Base-by-base conservation (phyloP, 2,113 vertebrate species). In the Oryctolagus cuniculus region DNA sequence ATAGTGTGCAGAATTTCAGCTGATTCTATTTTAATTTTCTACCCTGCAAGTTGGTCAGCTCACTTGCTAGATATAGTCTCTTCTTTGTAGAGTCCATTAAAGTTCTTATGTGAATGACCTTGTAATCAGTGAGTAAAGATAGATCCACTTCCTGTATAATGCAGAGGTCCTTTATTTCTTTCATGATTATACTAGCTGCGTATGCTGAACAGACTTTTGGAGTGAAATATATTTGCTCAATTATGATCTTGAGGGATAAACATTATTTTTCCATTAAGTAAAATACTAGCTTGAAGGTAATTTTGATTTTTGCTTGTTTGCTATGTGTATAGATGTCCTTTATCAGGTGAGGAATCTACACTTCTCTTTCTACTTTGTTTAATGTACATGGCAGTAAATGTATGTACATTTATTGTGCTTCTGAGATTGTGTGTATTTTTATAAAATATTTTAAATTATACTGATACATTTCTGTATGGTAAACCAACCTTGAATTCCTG, bases 1-100 rank as follows among this genome's bases (percentile, higher is more conserved):
- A 4, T 74, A 80, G 19, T 31, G n/a, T 74, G 25, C 21, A 75
- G 24, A 85, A 64, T 19, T 51, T 36, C 27, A 38, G 31, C 12
- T 49, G 24, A 80, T 4, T 75, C 90, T 70, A 51, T 80, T 77
- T 58, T 85, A 69, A 88, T 34, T 93, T 83, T 93, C 17, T 83
- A 51, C n/a, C 34, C 27, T 82, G 11, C 6, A 38, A 4, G 6
- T 51, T 87, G 38, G 25, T 61, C 27, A 64, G 25, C 13, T 69
- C 73, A 29, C 17, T 67, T 49, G 24, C 15, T 72, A n/a, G 51
- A 58, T 44, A 9, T 21, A 69, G 29, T 0, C 55, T 3, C 36
- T 85, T 31, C 29, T 94, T 87, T 73, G 24, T 49, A 74, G 5
- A 83, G n/a, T 70, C 53, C 22, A 1, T 64, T 11, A 24, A 36